A percentile compares a stretch with the other conserved stretches of the same genome.
Evolutionary conservation across 1,140 invertebrate genomes (phyloP).

Genomic region (Phortica variegata): DNA sequence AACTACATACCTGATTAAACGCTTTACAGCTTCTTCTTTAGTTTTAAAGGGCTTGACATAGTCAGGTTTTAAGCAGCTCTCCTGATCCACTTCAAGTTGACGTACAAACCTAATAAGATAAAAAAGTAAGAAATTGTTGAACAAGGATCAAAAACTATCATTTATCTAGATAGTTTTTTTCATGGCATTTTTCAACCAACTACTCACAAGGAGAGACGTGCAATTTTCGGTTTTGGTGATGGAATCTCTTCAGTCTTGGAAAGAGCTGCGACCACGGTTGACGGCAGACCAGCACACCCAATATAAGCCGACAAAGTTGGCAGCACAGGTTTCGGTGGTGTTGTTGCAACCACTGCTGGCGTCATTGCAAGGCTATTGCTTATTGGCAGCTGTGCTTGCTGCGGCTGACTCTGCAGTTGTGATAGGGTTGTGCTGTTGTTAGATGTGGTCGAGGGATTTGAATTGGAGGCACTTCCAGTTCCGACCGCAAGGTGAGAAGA

Average conservation of each 20-base stretch:
- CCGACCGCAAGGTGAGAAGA: no score
- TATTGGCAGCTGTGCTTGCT: conserved; percentile 4
- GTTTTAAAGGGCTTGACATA: conserved; percentile 72
- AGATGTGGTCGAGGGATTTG: no score
- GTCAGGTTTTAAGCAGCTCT: conserved; percentile 74
- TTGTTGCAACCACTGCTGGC: conserved; percentile 9
- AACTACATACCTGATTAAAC: conserved; percentile 63
- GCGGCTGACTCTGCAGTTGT: conserved; percentile 4
- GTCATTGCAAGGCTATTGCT: conserved; percentile 6
- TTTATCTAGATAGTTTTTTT: not conserved
- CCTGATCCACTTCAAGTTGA: conserved; percentile 77
- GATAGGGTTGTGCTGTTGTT: conserved; percentile 1
- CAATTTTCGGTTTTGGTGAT: conserved; percentile 53
- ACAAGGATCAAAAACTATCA: no score
- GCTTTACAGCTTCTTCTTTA: conserved; percentile 75
- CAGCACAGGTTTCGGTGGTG: conserved; percentile 6
- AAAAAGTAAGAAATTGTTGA: no score
- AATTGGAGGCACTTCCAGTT: no score
- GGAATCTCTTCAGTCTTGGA: conserved; percentile 38
- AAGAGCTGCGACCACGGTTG: conserved; percentile 11
- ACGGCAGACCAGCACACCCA: conserved; percentile 13
- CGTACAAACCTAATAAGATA: conserved; percentile 65
- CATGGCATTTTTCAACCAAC: conserved; percentile 56
- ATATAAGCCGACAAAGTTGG: conserved; percentile 24
- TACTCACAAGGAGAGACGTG: conserved; percentile 58